phyloP scores from a whole-genome alignment of 2,797 vertebrate species.

The Mormyrops attenuatus region DNA sequence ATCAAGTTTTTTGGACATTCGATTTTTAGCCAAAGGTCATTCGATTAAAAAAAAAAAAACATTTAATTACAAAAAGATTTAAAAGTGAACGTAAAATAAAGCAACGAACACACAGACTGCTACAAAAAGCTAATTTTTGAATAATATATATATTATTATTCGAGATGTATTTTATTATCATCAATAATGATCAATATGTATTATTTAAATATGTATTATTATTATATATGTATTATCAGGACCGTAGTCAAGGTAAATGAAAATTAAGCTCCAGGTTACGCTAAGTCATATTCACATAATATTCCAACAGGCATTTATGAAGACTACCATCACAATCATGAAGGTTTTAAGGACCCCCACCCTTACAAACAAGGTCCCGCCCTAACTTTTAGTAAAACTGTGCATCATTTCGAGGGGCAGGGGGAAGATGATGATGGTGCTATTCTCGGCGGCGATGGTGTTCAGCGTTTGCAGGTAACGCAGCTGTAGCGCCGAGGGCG shows the following conservation, averaged over 20 bases:
- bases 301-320: neutral
- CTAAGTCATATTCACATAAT: neutral
- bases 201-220: too few relatives aligned
- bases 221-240: neutral
- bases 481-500: neutral
- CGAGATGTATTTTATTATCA: too few relatives aligned
- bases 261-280: neutral
- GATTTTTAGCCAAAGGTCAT: neutral
- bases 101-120: neutral
- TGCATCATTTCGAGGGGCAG: neutral
- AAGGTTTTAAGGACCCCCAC: neutral
- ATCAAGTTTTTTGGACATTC: neutral
- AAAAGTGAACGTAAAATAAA: neutral
- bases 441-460: neutral
- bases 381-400: neutral
- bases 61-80: neutral
- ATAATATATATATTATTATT: neutral
- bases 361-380: neutral
- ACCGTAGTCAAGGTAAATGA: neutral
- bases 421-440: neutral
- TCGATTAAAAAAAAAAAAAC: neutral
- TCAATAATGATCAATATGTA: too few relatives aligned
- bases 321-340: neutral
- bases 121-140: neutral
- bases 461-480: neutral